These are phyloP conservation scores for Chloroclystis v-ata DNA, from an alignment of 2,888 invertebrate genomes.

Conservation along the genomic window DNA sequence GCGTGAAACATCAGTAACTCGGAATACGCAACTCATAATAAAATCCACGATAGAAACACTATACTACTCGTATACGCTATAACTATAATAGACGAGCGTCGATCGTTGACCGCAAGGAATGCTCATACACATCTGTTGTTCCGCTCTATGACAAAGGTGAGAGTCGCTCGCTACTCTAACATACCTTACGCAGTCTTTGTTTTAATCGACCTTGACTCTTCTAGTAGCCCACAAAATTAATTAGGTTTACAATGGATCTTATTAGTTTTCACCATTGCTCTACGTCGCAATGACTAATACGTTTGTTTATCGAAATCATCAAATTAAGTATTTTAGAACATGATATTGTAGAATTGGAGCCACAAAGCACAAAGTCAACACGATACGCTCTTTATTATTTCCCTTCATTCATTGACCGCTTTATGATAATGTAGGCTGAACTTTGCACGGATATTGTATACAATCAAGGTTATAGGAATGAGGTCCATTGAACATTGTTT, in stretches of 20 bases:
- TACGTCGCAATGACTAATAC: no score
- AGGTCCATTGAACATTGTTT: slow-evolving; percentile 10
- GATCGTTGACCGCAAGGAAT: slow-evolving; percentile 24
- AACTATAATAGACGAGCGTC: slow-evolving; percentile 4
- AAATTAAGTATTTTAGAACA: no score
- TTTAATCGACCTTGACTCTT: not conserved
- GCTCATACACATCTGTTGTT: slow-evolving; percentile 20
- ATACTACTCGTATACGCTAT: not conserved
- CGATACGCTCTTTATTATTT: slow-evolving; percentile 1
- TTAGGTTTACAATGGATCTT: no score
- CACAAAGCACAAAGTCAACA: not conserved
- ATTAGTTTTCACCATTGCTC: no score
- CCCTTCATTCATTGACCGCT: slow-evolving; percentile 8
- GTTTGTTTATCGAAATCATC: no score
- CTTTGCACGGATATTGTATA: slow-evolving; percentile 21
- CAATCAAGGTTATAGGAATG: slow-evolving; percentile 12
- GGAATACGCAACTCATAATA: not conserved
- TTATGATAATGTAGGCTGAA: slow-evolving; percentile 13
- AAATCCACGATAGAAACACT: not conserved
- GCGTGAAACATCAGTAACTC: no score
- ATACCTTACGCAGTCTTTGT: not conserved
- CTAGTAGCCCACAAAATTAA: no score
- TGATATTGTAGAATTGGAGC: not conserved
- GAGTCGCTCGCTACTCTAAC: slow-evolving; percentile 4
- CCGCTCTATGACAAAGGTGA: slow-evolving; percentile 15